These are phyloP conservation scores for Metellina segmentata DNA, from an alignment of 2,888 invertebrate genomes.

Conservation along the genomic window DNA sequence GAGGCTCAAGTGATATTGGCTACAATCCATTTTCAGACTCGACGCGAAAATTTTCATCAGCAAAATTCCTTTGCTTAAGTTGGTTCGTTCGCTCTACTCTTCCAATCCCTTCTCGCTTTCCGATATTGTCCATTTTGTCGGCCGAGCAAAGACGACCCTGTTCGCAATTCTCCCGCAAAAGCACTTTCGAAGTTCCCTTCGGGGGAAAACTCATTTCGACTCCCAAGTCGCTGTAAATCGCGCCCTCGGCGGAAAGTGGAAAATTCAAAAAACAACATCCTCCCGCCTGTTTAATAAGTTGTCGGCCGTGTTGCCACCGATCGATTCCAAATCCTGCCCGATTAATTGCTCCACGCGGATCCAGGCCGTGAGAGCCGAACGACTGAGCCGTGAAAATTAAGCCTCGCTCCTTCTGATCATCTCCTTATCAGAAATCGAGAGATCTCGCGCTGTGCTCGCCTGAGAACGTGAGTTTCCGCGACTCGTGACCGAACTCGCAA, in stretches of 20 bases:
- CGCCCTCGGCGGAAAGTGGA: background rate
- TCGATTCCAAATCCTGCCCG: background rate
- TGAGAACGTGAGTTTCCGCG: background rate
- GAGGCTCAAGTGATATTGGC: too few relatives aligned
- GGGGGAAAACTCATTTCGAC: background rate
- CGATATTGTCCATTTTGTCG: too few relatives aligned
- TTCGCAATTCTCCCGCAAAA: background rate
- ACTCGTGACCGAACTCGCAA: conserved; percentile 49
- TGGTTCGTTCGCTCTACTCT: too few relatives aligned
- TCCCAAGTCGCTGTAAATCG: background rate
- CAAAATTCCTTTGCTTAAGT: too few relatives aligned
- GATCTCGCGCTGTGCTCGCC: background rate
- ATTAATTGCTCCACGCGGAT: conserved; percentile 26
- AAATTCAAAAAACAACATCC: conserved; percentile 27
- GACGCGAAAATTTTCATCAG: too few relatives aligned
- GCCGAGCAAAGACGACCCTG: too few relatives aligned
- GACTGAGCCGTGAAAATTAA: conserved; percentile 47
- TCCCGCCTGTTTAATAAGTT: conserved; percentile 43
- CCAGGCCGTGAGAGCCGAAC: background rate
- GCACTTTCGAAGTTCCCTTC: conserved; percentile 10
- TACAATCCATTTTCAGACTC: too few relatives aligned
- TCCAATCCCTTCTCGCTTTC: too few relatives aligned
- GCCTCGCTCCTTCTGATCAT: conserved; percentile 18
- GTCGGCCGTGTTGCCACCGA: conserved; percentile 2
- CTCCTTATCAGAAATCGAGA: conserved; percentile 19